Evolutionary conservation across 2,797 vertebrate species (phyloP).

Genomic region (Pachyuromys duprasi): DNA sequence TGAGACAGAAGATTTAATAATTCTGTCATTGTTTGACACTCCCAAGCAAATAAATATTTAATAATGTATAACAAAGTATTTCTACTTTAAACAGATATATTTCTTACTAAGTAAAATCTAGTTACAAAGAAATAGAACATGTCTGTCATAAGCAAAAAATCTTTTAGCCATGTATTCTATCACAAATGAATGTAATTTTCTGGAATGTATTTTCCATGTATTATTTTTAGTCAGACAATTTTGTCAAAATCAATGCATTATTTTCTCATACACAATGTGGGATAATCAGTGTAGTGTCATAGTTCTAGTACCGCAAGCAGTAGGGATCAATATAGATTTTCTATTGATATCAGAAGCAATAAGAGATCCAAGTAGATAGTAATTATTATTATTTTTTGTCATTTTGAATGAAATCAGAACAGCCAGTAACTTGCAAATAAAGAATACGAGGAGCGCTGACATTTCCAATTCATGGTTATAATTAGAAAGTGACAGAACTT

Average conservation of each 20-base stretch:
- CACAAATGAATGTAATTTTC: constrained; percentile 10
- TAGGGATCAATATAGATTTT: background rate
- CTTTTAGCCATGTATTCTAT: constrained; percentile 31
- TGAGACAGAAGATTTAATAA: constrained; percentile 25
- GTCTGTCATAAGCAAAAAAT: background rate
- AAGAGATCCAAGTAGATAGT: constrained; percentile 32
- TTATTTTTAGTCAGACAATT: constrained; percentile 36
- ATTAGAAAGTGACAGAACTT: constrained; percentile 70
- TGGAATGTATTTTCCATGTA: background rate
- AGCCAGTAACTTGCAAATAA: constrained; percentile 59
- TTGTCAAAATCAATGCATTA: constrained; percentile 50
- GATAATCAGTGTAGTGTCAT: background rate
- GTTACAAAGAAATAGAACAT: background rate
- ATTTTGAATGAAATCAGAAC: constrained; percentile 62
- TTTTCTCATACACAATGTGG: constrained; percentile 14
- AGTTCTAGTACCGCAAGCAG: background rate
- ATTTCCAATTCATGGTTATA: constrained; percentile 70
- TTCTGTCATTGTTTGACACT: background rate
- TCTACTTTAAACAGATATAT: background rate
- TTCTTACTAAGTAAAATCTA: constrained; percentile 28
- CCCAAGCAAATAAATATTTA: constrained; percentile 9
- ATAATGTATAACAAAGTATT: constrained; percentile 23
- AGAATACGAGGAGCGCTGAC: constrained; percentile 50
- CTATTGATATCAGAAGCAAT: constrained; percentile 36
- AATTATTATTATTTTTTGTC: background rate